phyloP scores from a whole-genome alignment of 2,888 invertebrate genomes.

The Amiota mariae region DNA sequence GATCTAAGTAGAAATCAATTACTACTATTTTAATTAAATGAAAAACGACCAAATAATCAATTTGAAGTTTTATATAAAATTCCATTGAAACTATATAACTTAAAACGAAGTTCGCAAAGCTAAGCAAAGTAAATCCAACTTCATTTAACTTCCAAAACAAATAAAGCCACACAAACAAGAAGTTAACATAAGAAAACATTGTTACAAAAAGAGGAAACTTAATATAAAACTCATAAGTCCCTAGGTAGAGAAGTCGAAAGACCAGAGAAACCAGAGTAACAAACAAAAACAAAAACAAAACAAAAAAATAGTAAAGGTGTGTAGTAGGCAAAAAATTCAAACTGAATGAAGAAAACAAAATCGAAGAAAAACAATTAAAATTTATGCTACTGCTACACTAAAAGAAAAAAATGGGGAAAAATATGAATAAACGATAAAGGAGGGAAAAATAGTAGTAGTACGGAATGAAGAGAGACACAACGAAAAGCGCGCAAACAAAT shows the following conservation, averaged over 20 bases:
- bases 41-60: too few species aligned
- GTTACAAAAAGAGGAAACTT: neutral
- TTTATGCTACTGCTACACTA: conserved; percentile 44
- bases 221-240: too few species aligned
- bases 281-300: conserved; percentile 45
- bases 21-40: too few species aligned
- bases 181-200: neutral
- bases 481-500: conserved; percentile 54
- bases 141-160: conserved; percentile 44
- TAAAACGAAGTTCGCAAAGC: neutral
- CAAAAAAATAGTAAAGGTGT: conserved; percentile 23
- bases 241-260: conserved; percentile 14
- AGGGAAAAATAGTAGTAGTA: neutral
- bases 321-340: neutral
- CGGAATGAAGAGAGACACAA: neutral
- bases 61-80: conserved; percentile 3
- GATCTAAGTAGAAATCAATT: too few species aligned
- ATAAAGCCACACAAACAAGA: conserved; percentile 22
- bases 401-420: conserved; percentile 45
- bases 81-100: conserved; percentile 2
- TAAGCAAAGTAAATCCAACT: conserved; percentile 39
- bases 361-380: conserved; percentile 66
- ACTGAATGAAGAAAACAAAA: conserved; percentile 44
- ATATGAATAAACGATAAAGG: conserved; percentile 37
- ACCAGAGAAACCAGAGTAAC: conserved; percentile 34